Conservation (phyloP, 2,888 invertebrate species). For the Panopea generosa region DNA sequence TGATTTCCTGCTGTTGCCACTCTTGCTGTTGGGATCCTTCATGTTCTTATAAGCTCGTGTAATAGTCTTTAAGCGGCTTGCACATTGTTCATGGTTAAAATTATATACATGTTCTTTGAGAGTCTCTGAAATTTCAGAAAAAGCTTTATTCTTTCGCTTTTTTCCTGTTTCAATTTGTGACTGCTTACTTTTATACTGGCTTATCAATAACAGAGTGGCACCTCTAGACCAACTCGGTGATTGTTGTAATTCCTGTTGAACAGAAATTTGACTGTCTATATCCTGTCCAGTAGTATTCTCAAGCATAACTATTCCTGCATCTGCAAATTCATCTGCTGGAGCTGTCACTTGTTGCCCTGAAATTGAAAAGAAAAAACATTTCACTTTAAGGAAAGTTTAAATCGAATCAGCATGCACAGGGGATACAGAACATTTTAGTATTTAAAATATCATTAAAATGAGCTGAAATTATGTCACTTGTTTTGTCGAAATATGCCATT, state of each 20-base stretch:
- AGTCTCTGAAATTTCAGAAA: conserved; percentile 12
- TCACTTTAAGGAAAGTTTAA: conserved; percentile 3
- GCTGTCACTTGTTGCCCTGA: too few species aligned
- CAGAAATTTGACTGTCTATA: too few species aligned
- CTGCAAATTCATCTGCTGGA: conserved; percentile 1
- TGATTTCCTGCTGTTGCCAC: conserved; percentile 9
- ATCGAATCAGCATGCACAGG: too few species aligned
- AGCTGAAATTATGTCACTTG: too few species aligned
- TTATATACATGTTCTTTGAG: not conserved
- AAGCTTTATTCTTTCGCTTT: conserved; percentile 19
- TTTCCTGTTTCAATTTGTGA: conserved; percentile 24
- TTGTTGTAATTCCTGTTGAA: too few species aligned
- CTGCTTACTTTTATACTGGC: conserved; percentile 26
- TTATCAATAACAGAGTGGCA: conserved; percentile 18
- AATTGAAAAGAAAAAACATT: conserved; percentile 3
- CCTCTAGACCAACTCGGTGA: too few species aligned
- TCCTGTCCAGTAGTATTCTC: too few species aligned
- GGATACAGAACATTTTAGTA: conserved; percentile 3
- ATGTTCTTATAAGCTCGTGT: conserved; percentile 23
- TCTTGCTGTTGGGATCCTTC: conserved; percentile 16
- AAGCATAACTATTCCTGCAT: not conserved
- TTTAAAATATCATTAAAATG: conserved; percentile 2
- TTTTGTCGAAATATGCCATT: conserved; percentile 3
- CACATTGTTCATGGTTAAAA: conserved; percentile 18
- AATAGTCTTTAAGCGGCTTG: conserved; percentile 13